These are phyloP conservation scores for Paraplagusia blochii DNA, from an alignment of 2,113 vertebrate species.

Conservation along the genomic window DNA sequence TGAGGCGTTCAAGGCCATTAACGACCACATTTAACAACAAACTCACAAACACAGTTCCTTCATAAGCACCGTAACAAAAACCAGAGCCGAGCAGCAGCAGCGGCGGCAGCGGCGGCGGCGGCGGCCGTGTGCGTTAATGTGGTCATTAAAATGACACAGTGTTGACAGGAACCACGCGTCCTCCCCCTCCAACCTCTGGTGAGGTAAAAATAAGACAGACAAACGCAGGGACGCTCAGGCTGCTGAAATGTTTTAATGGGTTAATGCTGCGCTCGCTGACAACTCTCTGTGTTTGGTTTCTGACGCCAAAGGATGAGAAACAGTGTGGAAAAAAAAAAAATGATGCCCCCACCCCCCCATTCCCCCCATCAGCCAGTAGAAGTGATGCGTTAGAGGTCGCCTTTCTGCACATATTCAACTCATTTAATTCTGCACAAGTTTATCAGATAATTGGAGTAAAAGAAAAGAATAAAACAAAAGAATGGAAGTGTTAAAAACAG, in stretches of 20 bases:
- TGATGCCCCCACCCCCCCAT: constrained; percentile 54
- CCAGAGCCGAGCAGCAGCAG: no score
- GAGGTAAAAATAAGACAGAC: constrained; percentile 15
- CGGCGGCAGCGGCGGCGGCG: no score
- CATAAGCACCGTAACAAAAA: no score
- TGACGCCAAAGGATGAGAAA: constrained; percentile 63
- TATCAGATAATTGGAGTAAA: constrained; percentile 58
- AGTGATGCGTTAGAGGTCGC: constrained; percentile 71
- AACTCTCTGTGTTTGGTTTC: constrained; percentile 62
- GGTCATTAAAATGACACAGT: constrained; percentile 10
- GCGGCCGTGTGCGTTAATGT: constrained; percentile 20
- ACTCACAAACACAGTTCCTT: no score
- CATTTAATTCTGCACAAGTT: constrained; percentile 70
- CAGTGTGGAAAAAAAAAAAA: constrained; percentile 68
- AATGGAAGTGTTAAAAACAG: constrained; percentile 53
- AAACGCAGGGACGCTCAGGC: constrained; percentile 20
- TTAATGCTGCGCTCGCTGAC: constrained; percentile 75
- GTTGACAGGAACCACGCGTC: constrained; percentile 10
- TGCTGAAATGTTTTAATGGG: constrained; percentile 79
- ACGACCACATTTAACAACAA: no score
- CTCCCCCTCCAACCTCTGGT: not conserved
- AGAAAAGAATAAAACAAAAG: not conserved
- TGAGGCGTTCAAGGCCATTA: no score
- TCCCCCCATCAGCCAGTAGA: constrained; percentile 66
- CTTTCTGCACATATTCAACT: constrained; percentile 61